Conservation (phyloP, 2,888 invertebrate genomes). For the Flabesymbios commensalis region DNA sequence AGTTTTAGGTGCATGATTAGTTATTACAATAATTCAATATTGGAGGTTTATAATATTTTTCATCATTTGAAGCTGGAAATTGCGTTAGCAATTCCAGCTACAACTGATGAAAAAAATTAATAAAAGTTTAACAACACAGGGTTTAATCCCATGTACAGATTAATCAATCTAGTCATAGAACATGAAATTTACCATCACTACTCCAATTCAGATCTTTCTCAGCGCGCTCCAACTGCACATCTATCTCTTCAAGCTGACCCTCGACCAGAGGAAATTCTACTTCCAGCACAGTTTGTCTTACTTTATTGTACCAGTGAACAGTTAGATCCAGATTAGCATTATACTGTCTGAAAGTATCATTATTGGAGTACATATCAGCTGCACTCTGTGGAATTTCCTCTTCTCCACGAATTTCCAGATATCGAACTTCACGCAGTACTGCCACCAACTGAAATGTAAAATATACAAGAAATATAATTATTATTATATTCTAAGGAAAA, state of each 20-base stretch:
- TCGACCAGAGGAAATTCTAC: conserved; percentile 87
- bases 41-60: too few relatives aligned
- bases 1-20: too few relatives aligned
- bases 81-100: too few relatives aligned
- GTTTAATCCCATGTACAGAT: too few relatives aligned
- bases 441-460: conserved; percentile 71
- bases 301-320: conserved; percentile 78
- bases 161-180: too few relatives aligned
- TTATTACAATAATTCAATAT: too few relatives aligned
- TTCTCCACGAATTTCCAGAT: conserved; percentile 75
- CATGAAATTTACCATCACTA: conserved; percentile 71
- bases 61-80: too few relatives aligned
- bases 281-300: conserved; percentile 74
- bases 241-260: conserved; percentile 81
- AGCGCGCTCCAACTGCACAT: conserved; percentile 78
- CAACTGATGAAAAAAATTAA: too few relatives aligned
- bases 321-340: conserved; percentile 62
- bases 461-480: too few relatives aligned
- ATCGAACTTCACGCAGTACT: conserved; percentile 86
- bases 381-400: conserved; percentile 64
- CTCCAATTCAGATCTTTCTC: conserved; percentile 84
- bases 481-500: not conserved
- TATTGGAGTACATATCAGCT: conserved; percentile 76
- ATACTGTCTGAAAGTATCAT: conserved; percentile 81
- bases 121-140: too few relatives aligned